Percentiles rank a stretch among this genome's conserved stretches.
phyloP scores from a whole-genome alignment of 2,888 invertebrate genomes.

The Dasypolia templi region DNA sequence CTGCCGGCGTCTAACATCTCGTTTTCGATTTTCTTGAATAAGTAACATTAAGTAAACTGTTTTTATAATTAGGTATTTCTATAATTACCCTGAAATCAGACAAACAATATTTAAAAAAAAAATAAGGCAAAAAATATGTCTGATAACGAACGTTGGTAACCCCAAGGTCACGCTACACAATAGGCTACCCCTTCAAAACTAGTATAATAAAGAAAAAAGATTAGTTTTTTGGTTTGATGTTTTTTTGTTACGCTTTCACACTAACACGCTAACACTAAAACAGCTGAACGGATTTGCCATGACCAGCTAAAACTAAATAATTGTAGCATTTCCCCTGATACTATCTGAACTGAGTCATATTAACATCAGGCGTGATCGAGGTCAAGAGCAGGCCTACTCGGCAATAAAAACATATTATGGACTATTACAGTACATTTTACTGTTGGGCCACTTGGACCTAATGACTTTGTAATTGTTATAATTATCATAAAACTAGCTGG shows the following conservation, averaged over 20 bases:
- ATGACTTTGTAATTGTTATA: conserved; percentile 30
- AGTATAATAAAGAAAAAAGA: too few relatives aligned
- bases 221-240: too few relatives aligned
- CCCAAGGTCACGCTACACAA: background rate
- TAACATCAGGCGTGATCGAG: too few relatives aligned
- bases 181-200: too few relatives aligned
- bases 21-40: background rate
- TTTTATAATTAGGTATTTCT: background rate
- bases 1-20: background rate
- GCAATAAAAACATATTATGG: too few relatives aligned
- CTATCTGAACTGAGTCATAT: conserved; percentile 18
- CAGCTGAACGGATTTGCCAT: too few relatives aligned
- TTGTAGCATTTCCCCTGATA: conserved; percentile 10
- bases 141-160: background rate
- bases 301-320: background rate
- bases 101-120: background rate
- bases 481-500: conserved; percentile 15
- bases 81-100: background rate
- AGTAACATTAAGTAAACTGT: background rate
- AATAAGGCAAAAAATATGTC: too few relatives aligned
- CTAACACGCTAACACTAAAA: too few relatives aligned
- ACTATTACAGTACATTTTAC: conserved; percentile 7
- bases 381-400: too few relatives aligned
- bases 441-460: conserved; percentile 7
- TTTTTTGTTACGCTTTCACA: too few relatives aligned